Evolutionary conservation across 2,797 vertebrate genomes (phyloP), one percentile per base, ranked within the genome.

Genomic region (Cheirogaleus major): DNA sequence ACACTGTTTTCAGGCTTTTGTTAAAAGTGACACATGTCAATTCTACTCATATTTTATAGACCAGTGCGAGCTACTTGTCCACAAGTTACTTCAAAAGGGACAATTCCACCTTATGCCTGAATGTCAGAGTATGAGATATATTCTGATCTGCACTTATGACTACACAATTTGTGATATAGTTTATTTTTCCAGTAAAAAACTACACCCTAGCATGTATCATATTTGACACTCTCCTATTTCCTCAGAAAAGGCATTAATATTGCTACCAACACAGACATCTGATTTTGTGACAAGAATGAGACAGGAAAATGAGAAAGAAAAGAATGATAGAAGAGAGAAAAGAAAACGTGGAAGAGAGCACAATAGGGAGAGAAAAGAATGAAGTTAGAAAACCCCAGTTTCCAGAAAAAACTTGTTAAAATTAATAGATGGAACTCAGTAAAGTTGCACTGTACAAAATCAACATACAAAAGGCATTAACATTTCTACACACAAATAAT

Each of bases 231-330:
- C 2, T 30, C 2, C 11, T 70, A 11, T 50, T 63, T 67, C 32
- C n/a, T 50, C 11, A 59, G 43, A 83, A 78, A 23, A 22, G 7
- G 25, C 7, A 87, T 70, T 80, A 55, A 41, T 30, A 78, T 50
- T n/a, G n/a, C 41, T 43, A 23, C 18, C 11, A 41, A 2, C 10
- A 41, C 69, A n/a, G 55, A 76, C 41, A 83, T 1, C 4, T n/a
- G 30, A 41, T 82, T 88, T 61, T 59, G 27, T 30, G 12, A 41
- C 65, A 76, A 55, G 17, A 85, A 69, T 8, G 43, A 69, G 32
- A 15, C n/a, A 89, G 43, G 41, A 18, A 27, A 76, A 11, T 15
- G 20, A 72, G 65, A 45, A 76, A 70, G 98, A 97, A 95, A 76
- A 30, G 8, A 67, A 7, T 22, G 12, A 35, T 5, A 35, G 10